These are phyloP conservation scores for Hypotaenidia okinawae DNA, from an alignment of 2,797 vertebrate genomes.

Conservation along the genomic window DNA sequence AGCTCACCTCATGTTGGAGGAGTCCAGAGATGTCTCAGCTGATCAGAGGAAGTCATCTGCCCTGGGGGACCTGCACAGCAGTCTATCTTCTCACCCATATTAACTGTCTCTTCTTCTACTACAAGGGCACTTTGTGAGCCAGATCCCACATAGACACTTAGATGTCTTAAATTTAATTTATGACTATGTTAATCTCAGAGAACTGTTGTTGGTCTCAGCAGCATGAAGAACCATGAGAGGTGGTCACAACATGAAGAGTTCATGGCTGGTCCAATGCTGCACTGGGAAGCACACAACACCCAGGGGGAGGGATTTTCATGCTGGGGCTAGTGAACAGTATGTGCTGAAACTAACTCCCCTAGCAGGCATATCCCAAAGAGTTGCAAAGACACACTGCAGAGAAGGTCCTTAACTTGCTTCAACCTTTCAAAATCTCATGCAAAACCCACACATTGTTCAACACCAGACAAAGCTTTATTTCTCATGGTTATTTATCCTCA, in stretches of 20 bases:
- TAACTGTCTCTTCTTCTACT: not conserved
- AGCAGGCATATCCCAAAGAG: not conserved
- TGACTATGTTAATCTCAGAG: not conserved
- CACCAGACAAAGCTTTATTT: not conserved
- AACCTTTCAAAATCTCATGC: not conserved
- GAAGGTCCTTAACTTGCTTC: not conserved
- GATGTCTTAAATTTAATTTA: not conserved
- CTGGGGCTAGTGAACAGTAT: not conserved
- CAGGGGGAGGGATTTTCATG: not conserved
- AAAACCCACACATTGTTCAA: not conserved
- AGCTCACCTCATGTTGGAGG: not conserved
- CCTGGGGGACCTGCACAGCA: not conserved
- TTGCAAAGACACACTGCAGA: not conserved
- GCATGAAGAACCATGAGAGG: not conserved
- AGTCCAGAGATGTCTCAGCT: not conserved
- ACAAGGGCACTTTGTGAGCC: not conserved
- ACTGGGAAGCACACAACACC: fast-evolving
- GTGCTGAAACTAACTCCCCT: not conserved
- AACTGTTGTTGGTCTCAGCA: not conserved
- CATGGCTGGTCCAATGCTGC: not conserved
- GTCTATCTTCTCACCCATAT: not conserved
- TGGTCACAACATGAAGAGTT: not conserved
- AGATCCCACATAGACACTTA: not conserved
- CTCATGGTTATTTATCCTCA: not conserved
- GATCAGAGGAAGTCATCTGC: not conserved